Evolutionary conservation across 2,888 invertebrate genomes (phyloP).

Genomic region (Rhyacophila evoluta): DNA sequence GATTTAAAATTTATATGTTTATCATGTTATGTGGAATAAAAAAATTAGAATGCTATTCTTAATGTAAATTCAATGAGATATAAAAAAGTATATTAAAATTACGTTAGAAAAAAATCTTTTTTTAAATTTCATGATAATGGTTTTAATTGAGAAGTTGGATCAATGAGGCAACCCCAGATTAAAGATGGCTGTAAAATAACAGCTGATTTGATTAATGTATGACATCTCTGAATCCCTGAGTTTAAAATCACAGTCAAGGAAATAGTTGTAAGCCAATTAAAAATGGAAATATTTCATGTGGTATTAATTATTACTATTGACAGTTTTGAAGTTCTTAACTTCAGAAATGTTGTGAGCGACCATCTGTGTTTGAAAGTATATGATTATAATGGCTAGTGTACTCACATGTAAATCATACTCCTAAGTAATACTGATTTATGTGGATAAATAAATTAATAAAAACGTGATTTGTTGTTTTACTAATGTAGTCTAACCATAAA

Average conservation of each 20-base stretch:
- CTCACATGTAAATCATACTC: conserved; percentile 13
- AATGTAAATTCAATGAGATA: too few species aligned
- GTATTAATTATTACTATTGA: conserved; percentile 14
- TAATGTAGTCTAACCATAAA: too few species aligned
- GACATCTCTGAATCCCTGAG: background rate
- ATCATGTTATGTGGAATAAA: too few species aligned
- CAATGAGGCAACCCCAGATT: background rate
- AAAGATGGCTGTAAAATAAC: background rate
- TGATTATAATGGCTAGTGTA: conserved; percentile 4
- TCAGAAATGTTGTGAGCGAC: background rate
- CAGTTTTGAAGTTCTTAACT: background rate
- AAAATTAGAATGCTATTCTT: too few species aligned
- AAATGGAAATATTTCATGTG: conserved; percentile 10
- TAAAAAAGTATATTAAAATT: too few species aligned
- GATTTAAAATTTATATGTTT: too few species aligned
- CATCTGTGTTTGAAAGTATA: conserved; percentile 22
- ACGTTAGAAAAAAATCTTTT: too few species aligned
- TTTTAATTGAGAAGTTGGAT: too few species aligned
- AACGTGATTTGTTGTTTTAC: background rate
- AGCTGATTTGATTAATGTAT: background rate
- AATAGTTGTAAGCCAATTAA: conserved; percentile 13
- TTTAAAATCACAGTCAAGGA: conserved; percentile 8
- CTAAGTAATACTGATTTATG: conserved; percentile 29
- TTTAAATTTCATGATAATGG: too few species aligned
- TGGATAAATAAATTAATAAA: conserved; percentile 27